Conservation (phyloP, 1,140 invertebrate genomes). For the Drosophila setifemur region DNA sequence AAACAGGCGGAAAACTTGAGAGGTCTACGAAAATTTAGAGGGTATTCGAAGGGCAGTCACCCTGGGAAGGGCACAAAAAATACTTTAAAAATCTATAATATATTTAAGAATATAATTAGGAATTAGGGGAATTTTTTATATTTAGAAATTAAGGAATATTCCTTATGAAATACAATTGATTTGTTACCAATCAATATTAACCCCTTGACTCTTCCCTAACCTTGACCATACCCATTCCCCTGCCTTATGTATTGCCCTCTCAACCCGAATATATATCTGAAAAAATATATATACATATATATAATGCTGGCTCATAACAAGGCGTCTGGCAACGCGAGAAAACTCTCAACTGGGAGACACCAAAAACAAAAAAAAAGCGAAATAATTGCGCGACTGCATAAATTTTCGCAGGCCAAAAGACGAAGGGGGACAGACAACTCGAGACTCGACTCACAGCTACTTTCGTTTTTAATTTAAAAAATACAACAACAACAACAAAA, state of each 20-base stretch:
- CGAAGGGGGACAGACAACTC: conserved; percentile 15
- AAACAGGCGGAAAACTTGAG: conserved; percentile 23
- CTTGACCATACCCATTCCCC: conserved; percentile 1
- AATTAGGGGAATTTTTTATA: too few relatives aligned
- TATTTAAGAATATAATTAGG: neutral
- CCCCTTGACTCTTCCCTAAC: neutral
- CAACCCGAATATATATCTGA: neutral
- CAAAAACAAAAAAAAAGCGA: conserved; percentile 33
- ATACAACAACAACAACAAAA: too few relatives aligned
- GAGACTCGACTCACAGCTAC: conserved; percentile 53
- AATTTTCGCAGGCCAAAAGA: conserved; percentile 52
- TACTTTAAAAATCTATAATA: too few relatives aligned
- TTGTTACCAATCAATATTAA: neutral
- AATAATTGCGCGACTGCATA: conserved; percentile 76
- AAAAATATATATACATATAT: conserved; percentile 3
- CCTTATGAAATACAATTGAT: neutral
- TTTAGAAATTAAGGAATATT: neutral
- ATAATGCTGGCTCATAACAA: conserved; percentile 34
- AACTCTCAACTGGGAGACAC: conserved; percentile 36
- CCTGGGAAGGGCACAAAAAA: too few relatives aligned
- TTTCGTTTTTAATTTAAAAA: conserved; percentile 78
- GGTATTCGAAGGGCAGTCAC: neutral
- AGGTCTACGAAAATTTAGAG: neutral
- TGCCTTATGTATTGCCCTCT: neutral
- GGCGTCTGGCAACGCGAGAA: conserved; percentile 43